phyloP scores from a whole-genome alignment of 2,113 vertebrate genomes.

The Natator depressus region DNA sequence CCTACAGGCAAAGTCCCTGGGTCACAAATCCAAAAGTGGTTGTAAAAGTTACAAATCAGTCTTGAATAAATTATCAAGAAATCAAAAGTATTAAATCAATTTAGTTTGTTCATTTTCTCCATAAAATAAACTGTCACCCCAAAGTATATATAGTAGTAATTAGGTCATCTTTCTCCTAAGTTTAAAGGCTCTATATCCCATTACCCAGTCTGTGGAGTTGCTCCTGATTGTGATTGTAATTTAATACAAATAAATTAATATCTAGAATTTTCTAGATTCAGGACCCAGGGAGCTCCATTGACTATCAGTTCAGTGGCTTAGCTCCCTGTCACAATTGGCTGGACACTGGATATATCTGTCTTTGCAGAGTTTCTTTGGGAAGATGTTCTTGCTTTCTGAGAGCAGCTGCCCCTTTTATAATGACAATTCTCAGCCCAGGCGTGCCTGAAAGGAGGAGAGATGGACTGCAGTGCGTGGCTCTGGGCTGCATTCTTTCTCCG shows the following conservation, averaged over 20 bases:
- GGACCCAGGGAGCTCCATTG: not conserved
- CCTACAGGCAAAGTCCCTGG: not conserved
- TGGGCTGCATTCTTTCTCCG: not conserved
- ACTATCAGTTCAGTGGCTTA: not conserved
- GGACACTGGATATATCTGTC: constrained; percentile 59
- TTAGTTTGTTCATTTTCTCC: not conserved
- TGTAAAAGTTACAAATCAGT: not conserved
- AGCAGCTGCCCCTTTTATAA: not conserved
- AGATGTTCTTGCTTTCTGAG: constrained; percentile 1
- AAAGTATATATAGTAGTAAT: not conserved
- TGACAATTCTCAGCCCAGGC: constrained; percentile 47
- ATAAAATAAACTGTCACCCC: not conserved
- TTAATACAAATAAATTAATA: not conserved
- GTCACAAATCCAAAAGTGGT: not conserved
- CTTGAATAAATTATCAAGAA: not conserved
- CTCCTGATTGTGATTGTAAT: not conserved
- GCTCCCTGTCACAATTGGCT: constrained; percentile 59
- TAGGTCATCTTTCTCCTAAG: not conserved
- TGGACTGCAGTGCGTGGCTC: constrained; percentile 41
- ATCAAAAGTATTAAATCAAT: not conserved
- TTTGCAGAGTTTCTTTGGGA: constrained; percentile 56
- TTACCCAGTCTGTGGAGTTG: not conserved
- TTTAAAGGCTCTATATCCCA: not conserved
- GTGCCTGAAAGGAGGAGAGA: not conserved
- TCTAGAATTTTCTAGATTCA: not conserved